phyloP scores from a whole-genome alignment of 2,888 invertebrate species.

The Saturnia pavonia region DNA sequence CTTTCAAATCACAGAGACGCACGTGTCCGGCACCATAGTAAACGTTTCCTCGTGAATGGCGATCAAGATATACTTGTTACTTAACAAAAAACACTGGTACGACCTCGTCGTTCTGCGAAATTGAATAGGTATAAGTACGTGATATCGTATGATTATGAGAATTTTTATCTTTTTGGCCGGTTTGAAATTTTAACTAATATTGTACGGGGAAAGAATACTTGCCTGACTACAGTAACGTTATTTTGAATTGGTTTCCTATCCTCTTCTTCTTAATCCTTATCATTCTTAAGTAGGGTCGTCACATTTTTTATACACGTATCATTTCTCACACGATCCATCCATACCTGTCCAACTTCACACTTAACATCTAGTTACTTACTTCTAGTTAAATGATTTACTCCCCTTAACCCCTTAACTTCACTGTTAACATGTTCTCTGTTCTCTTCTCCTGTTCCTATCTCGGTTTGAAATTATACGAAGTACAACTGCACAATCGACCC shows the following conservation, averaged over 20 bases:
- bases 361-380: too few relatives aligned
- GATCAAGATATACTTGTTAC: slow-evolving; percentile 53
- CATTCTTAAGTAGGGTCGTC: too few relatives aligned
- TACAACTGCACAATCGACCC: too few relatives aligned
- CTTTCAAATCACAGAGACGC: neutral
- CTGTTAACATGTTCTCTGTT: too few relatives aligned
- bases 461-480: too few relatives aligned
- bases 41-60: slow-evolving; percentile 39
- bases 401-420: too few relatives aligned
- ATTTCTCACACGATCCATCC: too few relatives aligned
- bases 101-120: slow-evolving; percentile 53
- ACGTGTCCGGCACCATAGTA: neutral
- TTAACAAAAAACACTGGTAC: slow-evolving; percentile 45
- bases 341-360: too few relatives aligned
- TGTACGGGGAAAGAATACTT: neutral
- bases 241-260: neutral
- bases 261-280: too few relatives aligned
- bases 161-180: slow-evolving; percentile 11
- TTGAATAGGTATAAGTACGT: slow-evolving; percentile 51
- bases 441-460: too few relatives aligned
- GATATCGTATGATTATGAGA: slow-evolving; percentile 30
- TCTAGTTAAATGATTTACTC: too few relatives aligned
- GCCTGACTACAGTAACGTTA: neutral
- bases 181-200: slow-evolving; percentile 16
- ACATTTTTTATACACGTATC: too few relatives aligned